Conservation (phyloP, 2,113 vertebrate genomes). For the Lamprologus callipterus region DNA sequence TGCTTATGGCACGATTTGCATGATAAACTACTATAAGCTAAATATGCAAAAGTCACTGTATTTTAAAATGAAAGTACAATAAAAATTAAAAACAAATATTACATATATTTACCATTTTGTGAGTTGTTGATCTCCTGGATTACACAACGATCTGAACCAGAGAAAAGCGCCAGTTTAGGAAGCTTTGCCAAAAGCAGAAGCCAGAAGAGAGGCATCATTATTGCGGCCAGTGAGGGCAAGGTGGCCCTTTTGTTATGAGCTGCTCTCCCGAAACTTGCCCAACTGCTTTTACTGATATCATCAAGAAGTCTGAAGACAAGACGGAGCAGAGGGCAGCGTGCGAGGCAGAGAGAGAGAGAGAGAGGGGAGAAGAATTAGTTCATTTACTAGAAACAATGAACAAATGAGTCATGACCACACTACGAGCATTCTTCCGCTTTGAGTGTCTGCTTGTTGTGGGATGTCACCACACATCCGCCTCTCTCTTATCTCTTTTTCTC, state of each 20-base stretch:
- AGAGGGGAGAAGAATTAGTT: background rate
- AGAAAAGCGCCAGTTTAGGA: background rate
- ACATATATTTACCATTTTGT: conserved; percentile 10
- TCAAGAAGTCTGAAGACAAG: background rate
- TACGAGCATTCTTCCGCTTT: conserved; percentile 19
- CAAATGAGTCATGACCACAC: conserved; percentile 31
- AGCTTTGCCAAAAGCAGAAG: background rate
- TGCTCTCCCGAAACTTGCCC: background rate
- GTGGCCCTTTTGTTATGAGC: background rate
- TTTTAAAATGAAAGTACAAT: background rate
- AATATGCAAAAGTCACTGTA: background rate
- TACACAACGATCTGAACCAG: background rate
- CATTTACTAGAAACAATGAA: conserved; percentile 38
- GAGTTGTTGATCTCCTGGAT: background rate
- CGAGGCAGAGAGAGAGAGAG: background rate
- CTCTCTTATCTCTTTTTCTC: conserved; percentile 17
- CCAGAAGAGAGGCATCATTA: conserved; percentile 26
- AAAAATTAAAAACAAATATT: background rate
- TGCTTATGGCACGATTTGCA: background rate
- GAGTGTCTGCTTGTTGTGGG: background rate
- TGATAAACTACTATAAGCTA: background rate
- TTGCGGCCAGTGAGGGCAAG: background rate
- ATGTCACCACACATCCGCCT: conserved; percentile 9
- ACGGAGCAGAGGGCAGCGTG: background rate
- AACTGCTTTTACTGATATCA: background rate